Conservation (phyloP, 2,113 vertebrate genomes). For the Lonchura striata region DNA sequence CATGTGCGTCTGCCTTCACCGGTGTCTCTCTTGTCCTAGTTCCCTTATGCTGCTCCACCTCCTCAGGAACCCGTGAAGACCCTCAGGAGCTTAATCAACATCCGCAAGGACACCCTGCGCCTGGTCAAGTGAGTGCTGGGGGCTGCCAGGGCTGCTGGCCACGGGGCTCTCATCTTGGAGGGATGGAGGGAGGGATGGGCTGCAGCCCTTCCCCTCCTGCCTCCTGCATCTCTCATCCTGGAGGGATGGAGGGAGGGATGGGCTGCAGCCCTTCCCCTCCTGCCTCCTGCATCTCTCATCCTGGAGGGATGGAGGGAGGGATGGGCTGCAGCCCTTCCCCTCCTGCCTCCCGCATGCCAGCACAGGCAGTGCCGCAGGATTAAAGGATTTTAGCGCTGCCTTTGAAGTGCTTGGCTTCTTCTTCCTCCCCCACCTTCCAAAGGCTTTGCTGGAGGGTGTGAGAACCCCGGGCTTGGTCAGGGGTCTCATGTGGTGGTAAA, state of each 20-base stretch:
- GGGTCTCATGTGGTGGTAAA: too few relatives aligned
- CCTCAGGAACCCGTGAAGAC: constrained; percentile 98
- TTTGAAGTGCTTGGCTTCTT: constrained; percentile 35
- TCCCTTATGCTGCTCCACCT: constrained; percentile 94
- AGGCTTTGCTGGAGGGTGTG: constrained; percentile 15
- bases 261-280: not conserved
- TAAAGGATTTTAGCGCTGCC: constrained; percentile 32
- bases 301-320: accelerated
- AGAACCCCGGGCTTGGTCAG: too few relatives aligned
- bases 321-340: not conserved
- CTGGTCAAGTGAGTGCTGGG: constrained; percentile 84
- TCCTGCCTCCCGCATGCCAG: not conserved
- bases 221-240: accelerated
- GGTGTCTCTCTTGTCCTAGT: constrained; percentile 74
- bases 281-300: accelerated
- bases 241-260: accelerated
- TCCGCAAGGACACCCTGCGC: constrained; percentile 95
- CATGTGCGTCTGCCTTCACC: not conserved
- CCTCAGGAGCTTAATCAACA: constrained; percentile 94
- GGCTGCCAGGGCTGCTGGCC: not conserved
- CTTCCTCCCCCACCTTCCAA: not conserved
- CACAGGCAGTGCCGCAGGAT: not conserved
- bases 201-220: not conserved
- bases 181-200: not conserved
- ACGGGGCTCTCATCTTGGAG: accelerated